Percentiles rank a stretch among this genome's conserved stretches.
These are phyloP conservation scores for Drosophila paulistorum DNA, from an alignment of 1,140 invertebrate genomes.

Conservation along the genomic window DNA sequence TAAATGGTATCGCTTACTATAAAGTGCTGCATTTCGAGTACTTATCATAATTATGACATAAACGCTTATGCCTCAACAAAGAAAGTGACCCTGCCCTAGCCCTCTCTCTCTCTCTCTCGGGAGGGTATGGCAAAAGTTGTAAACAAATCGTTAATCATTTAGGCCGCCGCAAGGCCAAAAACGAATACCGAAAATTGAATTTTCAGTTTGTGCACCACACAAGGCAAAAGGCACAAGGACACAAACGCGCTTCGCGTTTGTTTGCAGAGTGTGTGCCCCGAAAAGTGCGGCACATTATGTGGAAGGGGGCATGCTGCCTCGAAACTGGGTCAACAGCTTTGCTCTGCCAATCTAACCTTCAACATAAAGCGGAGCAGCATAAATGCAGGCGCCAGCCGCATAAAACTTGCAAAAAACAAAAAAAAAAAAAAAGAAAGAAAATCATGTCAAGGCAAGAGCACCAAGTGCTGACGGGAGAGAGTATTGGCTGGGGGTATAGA, in stretches of 20 bases:
- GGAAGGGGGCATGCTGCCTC: background rate
- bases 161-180: slow-evolving; percentile 35
- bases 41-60: slow-evolving; percentile 10
- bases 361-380: slow-evolving; percentile 76
- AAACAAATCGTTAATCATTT: slow-evolving; percentile 69
- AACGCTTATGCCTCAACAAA: slow-evolving; percentile 17
- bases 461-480: background rate
- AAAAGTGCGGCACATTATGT: slow-evolving; percentile 28
- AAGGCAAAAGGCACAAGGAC: slow-evolving; percentile 63
- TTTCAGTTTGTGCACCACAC: slow-evolving; percentile 40
- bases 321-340: slow-evolving; percentile 64
- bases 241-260: slow-evolving; percentile 33
- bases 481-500: slow-evolving; percentile 1
- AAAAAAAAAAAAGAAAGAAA: no score
- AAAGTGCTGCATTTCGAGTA: slow-evolving; percentile 25
- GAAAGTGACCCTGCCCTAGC: slow-evolving; percentile 10
- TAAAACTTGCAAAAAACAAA: slow-evolving; percentile 58
- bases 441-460: slow-evolving; percentile 10
- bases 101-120: background rate
- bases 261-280: slow-evolving; percentile 20
- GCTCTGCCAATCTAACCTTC: slow-evolving; percentile 62
- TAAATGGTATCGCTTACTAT: background rate
- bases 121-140: slow-evolving; percentile 33
- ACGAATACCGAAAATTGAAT: slow-evolving; percentile 43
- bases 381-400: slow-evolving; percentile 59